Conservation (phyloP, 2,797 vertebrate species). For the Halcyon badia region DNA sequence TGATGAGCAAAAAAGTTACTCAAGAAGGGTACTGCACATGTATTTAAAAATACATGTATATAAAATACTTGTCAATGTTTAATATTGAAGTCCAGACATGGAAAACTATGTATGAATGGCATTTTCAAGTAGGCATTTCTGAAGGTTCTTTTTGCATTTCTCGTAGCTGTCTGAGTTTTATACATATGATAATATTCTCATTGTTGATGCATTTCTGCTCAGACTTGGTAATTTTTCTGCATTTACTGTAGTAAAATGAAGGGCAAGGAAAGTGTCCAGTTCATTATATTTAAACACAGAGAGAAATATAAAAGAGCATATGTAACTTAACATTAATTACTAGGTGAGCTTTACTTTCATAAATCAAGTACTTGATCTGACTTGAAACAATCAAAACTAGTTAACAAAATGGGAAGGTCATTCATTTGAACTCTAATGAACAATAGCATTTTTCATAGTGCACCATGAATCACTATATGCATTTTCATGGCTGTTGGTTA, state of each 20-base stretch:
- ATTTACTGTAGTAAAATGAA: background rate
- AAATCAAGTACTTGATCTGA: background rate
- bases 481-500: background rate
- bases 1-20: background rate
- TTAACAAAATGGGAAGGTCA: background rate
- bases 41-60: rapidly evolving
- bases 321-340: background rate
- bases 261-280: background rate
- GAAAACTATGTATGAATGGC: background rate
- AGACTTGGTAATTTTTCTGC: background rate
- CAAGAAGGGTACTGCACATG: background rate
- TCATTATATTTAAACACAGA: background rate
- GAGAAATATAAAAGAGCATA: background rate
- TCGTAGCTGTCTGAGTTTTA: background rate
- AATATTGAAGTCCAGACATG: background rate
- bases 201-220: background rate
- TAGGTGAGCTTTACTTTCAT: background rate
- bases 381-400: background rate
- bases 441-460: background rate
- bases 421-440: background rate
- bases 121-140: background rate
- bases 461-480: background rate
- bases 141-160: background rate
- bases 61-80: background rate
- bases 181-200: background rate